Evolutionary conservation across 1,140 invertebrate species (phyloP).

Genomic region (Chrysoperla carnea): DNA sequence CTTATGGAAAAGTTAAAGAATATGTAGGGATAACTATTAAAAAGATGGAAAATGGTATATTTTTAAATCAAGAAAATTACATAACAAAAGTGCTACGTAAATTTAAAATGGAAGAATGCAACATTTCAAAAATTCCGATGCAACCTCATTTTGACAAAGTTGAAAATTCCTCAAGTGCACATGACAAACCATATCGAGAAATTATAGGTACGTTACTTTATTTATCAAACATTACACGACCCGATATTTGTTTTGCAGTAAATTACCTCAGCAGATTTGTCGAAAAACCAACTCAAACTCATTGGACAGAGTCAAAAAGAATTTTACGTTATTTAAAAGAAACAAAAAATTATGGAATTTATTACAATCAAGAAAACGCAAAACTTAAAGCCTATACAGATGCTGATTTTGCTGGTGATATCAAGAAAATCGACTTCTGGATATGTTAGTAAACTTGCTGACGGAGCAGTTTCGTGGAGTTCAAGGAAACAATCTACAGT

Average conservation of each 20-base stretch:
- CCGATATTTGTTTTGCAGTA: constrained; percentile 15
- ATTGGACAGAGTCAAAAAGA: constrained; percentile 16
- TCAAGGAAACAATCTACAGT: no score
- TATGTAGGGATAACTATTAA: constrained; percentile 1
- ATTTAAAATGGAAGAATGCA: constrained; percentile 3
- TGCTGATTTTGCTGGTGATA: no score
- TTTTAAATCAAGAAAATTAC: no score
- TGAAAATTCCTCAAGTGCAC: constrained; percentile 2
- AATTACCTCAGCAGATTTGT: constrained; percentile 7
- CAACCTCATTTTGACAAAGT: constrained; percentile 8
- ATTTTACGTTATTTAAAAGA: constrained; percentile 17
- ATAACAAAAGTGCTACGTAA: constrained; percentile 6
- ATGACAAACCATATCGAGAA: constrained; percentile 4
- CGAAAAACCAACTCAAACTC: constrained; percentile 10
- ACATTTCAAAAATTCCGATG: no score
- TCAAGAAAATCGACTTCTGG: no score
- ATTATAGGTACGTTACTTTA: constrained; percentile 19
- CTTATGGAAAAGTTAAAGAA: background rate
- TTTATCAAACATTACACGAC: constrained; percentile 9
- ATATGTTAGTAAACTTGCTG: no score
- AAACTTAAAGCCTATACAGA: no score
- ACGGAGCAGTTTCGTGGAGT: no score
- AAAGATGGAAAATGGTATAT: no score
- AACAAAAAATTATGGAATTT: constrained; percentile 11
- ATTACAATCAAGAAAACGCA: constrained; percentile 2